These are phyloP conservation scores for Tadarida brasiliensis DNA, from an alignment of 2,797 vertebrate species.

Conservation along the genomic window DNA sequence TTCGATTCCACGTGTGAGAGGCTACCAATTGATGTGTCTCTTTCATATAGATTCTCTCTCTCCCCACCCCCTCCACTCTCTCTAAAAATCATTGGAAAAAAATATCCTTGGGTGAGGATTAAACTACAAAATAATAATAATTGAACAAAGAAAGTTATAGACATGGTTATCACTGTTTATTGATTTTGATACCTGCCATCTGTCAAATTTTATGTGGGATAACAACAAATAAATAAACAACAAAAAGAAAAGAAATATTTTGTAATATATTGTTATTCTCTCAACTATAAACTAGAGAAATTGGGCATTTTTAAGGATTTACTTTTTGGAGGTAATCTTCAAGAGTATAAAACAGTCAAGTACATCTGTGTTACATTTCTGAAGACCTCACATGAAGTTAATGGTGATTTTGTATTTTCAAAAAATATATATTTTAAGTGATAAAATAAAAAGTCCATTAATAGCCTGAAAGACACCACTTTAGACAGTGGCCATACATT, in stretches of 20 bases:
- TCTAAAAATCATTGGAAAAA: no score
- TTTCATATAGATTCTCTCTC: no score
- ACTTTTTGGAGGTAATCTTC: neutral
- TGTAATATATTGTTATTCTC: neutral
- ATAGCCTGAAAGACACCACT: neutral
- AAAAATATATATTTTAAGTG: neutral
- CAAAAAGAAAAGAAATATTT: neutral
- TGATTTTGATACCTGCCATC: neutral
- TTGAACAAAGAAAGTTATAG: conserved; percentile 8
- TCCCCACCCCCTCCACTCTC: no score
- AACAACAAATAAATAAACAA: neutral
- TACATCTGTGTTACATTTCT: neutral
- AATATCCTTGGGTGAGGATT: no score
- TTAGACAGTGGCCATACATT: neutral
- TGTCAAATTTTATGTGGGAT: neutral
- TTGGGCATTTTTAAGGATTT: neutral
- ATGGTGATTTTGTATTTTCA: conserved; percentile 37
- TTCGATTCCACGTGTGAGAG: no score
- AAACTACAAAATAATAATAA: neutral
- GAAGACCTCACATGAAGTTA: neutral
- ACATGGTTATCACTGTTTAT: neutral
- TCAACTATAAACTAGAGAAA: neutral
- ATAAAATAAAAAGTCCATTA: neutral
- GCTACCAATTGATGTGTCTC: no score
- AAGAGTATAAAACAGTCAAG: neutral